Conservation (phyloP, 1,140 invertebrate genomes). For the Zaprionus gabonicus region DNA sequence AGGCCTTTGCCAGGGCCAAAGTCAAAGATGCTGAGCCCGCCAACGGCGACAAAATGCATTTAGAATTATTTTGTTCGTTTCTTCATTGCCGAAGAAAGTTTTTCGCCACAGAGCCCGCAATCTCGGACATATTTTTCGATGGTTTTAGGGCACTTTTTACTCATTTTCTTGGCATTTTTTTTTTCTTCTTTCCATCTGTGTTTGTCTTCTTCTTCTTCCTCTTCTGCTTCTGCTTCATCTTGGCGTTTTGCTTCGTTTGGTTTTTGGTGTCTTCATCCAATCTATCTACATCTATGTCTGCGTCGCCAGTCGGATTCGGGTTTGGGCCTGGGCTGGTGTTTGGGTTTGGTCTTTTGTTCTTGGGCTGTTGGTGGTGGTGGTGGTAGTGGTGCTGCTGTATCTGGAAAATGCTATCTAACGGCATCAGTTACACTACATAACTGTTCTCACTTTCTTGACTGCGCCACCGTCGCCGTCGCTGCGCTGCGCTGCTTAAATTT, state of each 20-base stretch:
- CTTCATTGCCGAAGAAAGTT: constrained; percentile 62
- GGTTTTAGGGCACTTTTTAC: constrained; percentile 32
- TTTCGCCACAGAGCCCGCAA: constrained; percentile 33
- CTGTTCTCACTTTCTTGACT: constrained; percentile 82
- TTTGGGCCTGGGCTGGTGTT: constrained; percentile 15
- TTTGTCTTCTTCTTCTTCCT: constrained; percentile 36
- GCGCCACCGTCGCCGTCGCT: constrained; percentile 12
- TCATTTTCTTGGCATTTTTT: constrained; percentile 20
- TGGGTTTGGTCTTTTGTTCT: constrained; percentile 44
- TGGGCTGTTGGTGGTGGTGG: constrained; percentile 17
- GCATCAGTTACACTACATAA: constrained; percentile 83
- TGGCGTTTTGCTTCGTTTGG: constrained; percentile 46
- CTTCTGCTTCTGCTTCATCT: constrained; percentile 13
- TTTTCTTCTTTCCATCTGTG: constrained; percentile 24
- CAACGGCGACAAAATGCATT: constrained; percentile 69
- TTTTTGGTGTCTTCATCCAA: constrained; percentile 42
- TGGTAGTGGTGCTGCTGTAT: constrained; percentile 27
- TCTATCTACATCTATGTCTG: constrained; percentile 30
- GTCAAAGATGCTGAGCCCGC: constrained; percentile 54
- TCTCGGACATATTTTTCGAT: constrained; percentile 36
- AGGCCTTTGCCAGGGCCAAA: constrained; percentile 30
- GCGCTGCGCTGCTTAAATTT: constrained; percentile 53
- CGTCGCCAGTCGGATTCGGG: neutral
- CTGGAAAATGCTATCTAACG: constrained; percentile 76
- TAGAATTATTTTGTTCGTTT: constrained; percentile 56